Evolutionary conservation across 2,113 vertebrate species (phyloP).

Genomic region (Tragelaphus imberbis): DNA sequence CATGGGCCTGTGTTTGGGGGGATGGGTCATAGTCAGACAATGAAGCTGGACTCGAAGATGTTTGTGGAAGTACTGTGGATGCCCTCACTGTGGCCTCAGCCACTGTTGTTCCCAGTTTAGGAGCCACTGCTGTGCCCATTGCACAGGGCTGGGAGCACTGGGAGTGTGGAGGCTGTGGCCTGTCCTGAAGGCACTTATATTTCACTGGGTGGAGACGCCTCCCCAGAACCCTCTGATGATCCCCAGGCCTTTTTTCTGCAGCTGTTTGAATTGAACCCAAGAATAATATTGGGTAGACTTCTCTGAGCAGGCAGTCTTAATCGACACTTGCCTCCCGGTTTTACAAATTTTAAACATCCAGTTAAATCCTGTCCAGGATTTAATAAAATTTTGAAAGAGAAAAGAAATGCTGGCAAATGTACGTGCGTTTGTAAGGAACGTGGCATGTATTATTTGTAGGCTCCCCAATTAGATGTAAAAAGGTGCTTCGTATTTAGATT

Average conservation of each 20-base stretch:
- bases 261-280: not conserved
- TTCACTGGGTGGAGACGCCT: not conserved
- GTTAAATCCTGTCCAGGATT: accelerated
- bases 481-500: not conserved
- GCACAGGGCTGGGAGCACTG: not conserved
- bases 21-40: not conserved
- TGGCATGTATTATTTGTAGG: not conserved
- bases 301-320: not conserved
- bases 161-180: accelerated
- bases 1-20: accelerated
- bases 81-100: accelerated
- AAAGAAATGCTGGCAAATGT: accelerated
- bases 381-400: not conserved
- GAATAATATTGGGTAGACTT: not conserved
- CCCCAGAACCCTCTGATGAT: not conserved
- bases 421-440: not conserved
- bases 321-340: not conserved
- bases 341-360: not conserved
- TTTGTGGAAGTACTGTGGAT: accelerated
- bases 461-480: accelerated
- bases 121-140: not conserved
- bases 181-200: not conserved
- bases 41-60: accelerated
- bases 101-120: not conserved
- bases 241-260: not conserved